Evolutionary conservation across 2,797 vertebrate genomes (phyloP).

Genomic region (Anabas testudineus): DNA sequence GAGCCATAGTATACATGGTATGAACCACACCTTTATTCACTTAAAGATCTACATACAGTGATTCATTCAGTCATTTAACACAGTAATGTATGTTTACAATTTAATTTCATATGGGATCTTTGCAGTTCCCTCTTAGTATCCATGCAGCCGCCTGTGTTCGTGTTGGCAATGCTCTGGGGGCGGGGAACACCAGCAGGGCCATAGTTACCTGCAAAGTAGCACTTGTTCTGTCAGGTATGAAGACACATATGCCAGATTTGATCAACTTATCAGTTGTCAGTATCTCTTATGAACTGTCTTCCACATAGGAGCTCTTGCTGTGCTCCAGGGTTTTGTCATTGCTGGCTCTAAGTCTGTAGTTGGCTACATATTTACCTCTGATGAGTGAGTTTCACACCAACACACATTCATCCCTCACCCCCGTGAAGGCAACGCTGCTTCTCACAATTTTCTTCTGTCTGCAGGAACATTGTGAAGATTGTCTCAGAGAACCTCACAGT

Average conservation of each 20-base stretch:
- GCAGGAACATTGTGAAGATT: constrained; percentile 85
- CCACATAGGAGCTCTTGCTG: constrained; percentile 70
- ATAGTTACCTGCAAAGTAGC: constrained; percentile 84
- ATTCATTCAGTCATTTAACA: no score
- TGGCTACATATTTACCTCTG: constrained; percentile 89
- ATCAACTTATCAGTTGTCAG: not conserved
- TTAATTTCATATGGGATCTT: constrained; percentile 11
- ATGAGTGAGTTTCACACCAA: constrained; percentile 85
- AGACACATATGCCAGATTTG: not conserved
- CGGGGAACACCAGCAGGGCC: constrained; percentile 86
- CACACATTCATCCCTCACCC: constrained; percentile 16
- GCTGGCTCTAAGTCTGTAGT: constrained; percentile 74
- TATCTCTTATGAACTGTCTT: constrained; percentile 13
- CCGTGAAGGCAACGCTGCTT: constrained; percentile 8
- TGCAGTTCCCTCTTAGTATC: constrained; percentile 89
- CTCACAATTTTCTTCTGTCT: constrained; percentile 29
- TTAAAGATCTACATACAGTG: not conserved
- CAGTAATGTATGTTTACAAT: not conserved
- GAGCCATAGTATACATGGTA: constrained; percentile 89
- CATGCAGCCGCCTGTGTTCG: constrained; percentile 88
- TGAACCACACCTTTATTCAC: constrained; percentile 9
- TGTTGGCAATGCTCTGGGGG: constrained; percentile 94
- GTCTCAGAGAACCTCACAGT: constrained; percentile 84
- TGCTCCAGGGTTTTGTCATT: constrained; percentile 75
- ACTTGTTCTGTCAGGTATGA: constrained; percentile 85